Conservation (phyloP, 2,113 vertebrate genomes). For the Acinonyx jubatus region DNA sequence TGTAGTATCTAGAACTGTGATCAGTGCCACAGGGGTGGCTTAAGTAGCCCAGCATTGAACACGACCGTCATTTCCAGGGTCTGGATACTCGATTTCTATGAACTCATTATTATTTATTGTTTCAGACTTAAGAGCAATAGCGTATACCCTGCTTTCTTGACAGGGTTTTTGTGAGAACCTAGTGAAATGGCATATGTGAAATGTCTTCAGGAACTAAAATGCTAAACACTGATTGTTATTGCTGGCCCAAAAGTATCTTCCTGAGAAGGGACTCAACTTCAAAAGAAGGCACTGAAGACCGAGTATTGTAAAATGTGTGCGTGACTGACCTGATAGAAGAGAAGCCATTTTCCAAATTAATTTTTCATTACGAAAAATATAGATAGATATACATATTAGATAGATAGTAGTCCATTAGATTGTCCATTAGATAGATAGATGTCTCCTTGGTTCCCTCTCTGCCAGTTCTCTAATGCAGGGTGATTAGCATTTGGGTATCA, state of each 20-base stretch:
- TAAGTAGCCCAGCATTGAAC: background rate
- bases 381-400: background rate
- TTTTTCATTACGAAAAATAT: background rate
- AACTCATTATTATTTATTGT: slow-evolving; percentile 40
- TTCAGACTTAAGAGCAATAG: background rate
- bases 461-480: background rate
- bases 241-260: slow-evolving; percentile 24
- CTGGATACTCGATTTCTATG: background rate
- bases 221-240: slow-evolving; percentile 15
- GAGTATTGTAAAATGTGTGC: background rate
- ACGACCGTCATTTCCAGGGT: background rate
- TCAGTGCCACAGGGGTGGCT: background rate
- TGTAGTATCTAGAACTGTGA: background rate
- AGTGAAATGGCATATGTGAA: slow-evolving; percentile 3
- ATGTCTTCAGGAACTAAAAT: slow-evolving; percentile 47
- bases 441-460: background rate
- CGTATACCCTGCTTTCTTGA: background rate
- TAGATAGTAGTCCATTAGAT: background rate
- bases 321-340: background rate
- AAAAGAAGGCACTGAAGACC: background rate
- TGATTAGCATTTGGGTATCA: background rate
- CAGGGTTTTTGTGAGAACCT: slow-evolving; percentile 31
- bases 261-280: background rate
- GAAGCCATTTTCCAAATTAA: slow-evolving; percentile 1
- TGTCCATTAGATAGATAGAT: background rate